Percentiles rank a stretch among this genome's conserved stretches.
Evolutionary conservation across 2,113 vertebrate species (phyloP).

Genomic region (Corydoras sp.): DNA sequence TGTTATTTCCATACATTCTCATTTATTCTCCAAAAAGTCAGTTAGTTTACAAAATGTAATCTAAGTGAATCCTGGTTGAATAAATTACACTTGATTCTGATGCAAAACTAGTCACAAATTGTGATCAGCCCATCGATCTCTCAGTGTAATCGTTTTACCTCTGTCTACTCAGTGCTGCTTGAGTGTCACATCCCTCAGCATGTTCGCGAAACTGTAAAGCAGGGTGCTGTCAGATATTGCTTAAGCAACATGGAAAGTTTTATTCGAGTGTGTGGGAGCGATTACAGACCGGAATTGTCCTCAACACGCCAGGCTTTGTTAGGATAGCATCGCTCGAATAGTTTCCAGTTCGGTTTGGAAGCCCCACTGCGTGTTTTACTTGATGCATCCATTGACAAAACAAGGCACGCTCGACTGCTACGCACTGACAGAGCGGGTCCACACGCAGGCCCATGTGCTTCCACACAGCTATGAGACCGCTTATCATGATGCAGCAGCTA

Average conservation of each 20-base stretch:
- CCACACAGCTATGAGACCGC: neutral
- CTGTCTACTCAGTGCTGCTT: slow-evolving; percentile 1
- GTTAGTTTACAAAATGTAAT: no score
- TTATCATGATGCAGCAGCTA: neutral
- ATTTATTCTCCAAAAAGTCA: no score
- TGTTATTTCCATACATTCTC: no score
- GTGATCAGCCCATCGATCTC: neutral
- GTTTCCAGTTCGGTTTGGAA: slow-evolving; percentile 48
- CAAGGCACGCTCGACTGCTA: neutral
- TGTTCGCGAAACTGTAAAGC: neutral
- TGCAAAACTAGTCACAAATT: no score
- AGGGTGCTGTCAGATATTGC: slow-evolving; percentile 47
- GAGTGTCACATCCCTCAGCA: neutral
- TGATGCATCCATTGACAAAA: neutral
- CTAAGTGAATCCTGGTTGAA: no score
- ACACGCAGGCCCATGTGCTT: neutral
- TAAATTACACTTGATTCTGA: no score
- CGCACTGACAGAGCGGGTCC: neutral
- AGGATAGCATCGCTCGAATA: slow-evolving; percentile 58
- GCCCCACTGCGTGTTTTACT: slow-evolving; percentile 46
- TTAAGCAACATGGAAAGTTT: slow-evolving; percentile 61
- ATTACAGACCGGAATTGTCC: slow-evolving; percentile 56
- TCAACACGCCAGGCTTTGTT: slow-evolving; percentile 57
- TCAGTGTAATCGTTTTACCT: neutral
- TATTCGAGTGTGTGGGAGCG: neutral